Evolutionary conservation across 2,797 vertebrate genomes (phyloP).

Genomic region (Urocyon cinereoargenteus): DNA sequence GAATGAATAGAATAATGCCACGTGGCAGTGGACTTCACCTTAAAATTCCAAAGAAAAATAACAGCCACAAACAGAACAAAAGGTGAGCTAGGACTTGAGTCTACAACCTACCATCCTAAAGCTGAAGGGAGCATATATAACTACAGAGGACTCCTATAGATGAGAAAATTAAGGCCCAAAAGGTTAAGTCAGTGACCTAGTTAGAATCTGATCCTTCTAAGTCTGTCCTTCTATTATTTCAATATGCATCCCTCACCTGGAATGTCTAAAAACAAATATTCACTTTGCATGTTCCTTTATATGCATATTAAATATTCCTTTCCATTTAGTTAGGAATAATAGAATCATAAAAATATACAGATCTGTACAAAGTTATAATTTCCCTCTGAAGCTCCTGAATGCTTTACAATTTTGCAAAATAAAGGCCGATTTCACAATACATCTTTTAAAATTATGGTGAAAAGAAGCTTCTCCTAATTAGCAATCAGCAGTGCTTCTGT

Average conservation of each 20-base stretch:
- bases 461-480: conserved; percentile 38
- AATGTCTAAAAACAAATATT: conserved; percentile 51
- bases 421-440: conserved; percentile 21
- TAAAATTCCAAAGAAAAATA: conserved; percentile 51
- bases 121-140: conserved; percentile 49
- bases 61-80: conserved; percentile 18
- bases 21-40: background rate
- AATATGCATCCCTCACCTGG: conserved; percentile 10
- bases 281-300: background rate
- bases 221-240: conserved; percentile 37
- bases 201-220: conserved; percentile 42
- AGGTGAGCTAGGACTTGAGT: conserved; percentile 6
- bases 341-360: conserved; percentile 47
- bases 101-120: conserved; percentile 4
- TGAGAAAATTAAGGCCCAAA: conserved; percentile 59
- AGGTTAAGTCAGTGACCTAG: conserved; percentile 40
- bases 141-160: conserved; percentile 35
- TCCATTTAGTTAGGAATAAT: conserved; percentile 45
- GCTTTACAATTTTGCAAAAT: conserved; percentile 42
- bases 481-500: conserved; percentile 55
- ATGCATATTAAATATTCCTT: conserved; percentile 30
- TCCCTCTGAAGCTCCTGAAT: conserved; percentile 8
- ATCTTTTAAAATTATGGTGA: conserved; percentile 38
- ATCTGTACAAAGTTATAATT: conserved; percentile 1
- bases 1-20: background rate